Evolutionary conservation across 2,888 invertebrate genomes (phyloP), one percentile per base, ranked within the genome.

Genomic region (Cephus spinipes): DNA sequence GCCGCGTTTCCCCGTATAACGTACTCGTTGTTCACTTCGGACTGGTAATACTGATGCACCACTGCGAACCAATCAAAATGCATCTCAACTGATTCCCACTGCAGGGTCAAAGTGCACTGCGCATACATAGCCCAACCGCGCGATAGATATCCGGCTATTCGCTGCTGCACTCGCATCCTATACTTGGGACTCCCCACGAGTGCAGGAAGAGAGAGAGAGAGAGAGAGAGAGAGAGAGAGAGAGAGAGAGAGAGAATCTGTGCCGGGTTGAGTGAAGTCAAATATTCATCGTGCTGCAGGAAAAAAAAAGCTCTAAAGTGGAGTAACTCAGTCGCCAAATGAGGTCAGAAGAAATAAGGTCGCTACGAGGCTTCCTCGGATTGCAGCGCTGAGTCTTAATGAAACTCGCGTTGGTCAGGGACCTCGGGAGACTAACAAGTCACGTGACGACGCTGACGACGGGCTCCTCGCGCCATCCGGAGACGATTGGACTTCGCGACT

Each of bases 1-100:
- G 97, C 97, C 40, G 96, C 95, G 91, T 97, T 97, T 76, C 97
- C 97, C 85, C 95, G 94, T 86, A 97, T 97, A 73, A 97, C 97
- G 92, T 97, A 97, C 91, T 97, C 97, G 82, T 97, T 97, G 84
- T 97, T 96, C 85, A 97, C 97, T 92, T 97, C 97, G 71, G 96
- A 96, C 92, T 97, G 96, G 92, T 97, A 97, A 91, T 95, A 96
- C 92, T 97, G 97, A 89, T 96, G 96, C 80, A 97, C 97, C 91
- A 97, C 97, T 97, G 94, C 77, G 89, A 94, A 73, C 23, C 55
- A 55, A 55, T 55, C 2, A 23, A 23, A 40, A 40, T 23, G 1
- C 6, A 55, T 55, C 55, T 55, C 55, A 23, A 55, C 55, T 55
- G 6, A 9, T 55, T 55, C 9, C 55, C 6, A 55, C 55, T 2